Conservation (phyloP, 2,113 vertebrate genomes). For the Cyanistes caeruleus region DNA sequence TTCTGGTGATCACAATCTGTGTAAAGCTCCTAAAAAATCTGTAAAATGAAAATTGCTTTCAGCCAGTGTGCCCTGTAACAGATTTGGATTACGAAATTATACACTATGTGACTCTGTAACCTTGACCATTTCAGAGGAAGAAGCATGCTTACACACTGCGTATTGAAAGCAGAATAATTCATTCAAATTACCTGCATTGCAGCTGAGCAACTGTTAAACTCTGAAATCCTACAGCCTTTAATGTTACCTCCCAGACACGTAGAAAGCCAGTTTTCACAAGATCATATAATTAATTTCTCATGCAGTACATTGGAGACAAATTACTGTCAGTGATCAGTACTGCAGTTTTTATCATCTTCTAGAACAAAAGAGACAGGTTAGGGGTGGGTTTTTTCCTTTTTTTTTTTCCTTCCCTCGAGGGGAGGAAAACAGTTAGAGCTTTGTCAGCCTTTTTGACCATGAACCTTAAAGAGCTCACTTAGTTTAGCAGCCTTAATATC, state of each 20-base stretch:
- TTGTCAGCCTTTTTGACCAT: slow-evolving; percentile 37
- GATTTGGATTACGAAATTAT: background rate
- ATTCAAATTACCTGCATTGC: slow-evolving; percentile 53
- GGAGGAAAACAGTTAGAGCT: background rate
- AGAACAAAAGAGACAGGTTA: slow-evolving; percentile 15
- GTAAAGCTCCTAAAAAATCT: background rate
- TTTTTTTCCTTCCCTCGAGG: background rate
- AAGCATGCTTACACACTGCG: background rate
- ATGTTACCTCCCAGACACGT: background rate
- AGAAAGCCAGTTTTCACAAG: slow-evolving; percentile 30
- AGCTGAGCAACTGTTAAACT: slow-evolving; percentile 38
- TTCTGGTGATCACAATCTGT: background rate
- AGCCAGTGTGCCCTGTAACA: background rate
- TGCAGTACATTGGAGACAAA: slow-evolving; percentile 26
- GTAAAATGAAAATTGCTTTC: background rate
- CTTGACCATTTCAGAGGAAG: background rate
- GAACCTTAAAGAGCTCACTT: slow-evolving; percentile 46
- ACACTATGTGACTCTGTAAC: background rate
- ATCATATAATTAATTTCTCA: slow-evolving; percentile 51
- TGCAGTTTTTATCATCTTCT: slow-evolving; percentile 26
- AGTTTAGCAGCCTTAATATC: slow-evolving; percentile 46
- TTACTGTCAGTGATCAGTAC: slow-evolving; percentile 39
- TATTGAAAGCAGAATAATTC: background rate
- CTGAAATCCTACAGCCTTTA: slow-evolving; percentile 25
- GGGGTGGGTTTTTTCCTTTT: accelerated